Percentiles rank a stretch among this genome's conserved stretches.
Evolutionary conservation across 2,113 vertebrate genomes (phyloP).

Genomic region (Martes martes): DNA sequence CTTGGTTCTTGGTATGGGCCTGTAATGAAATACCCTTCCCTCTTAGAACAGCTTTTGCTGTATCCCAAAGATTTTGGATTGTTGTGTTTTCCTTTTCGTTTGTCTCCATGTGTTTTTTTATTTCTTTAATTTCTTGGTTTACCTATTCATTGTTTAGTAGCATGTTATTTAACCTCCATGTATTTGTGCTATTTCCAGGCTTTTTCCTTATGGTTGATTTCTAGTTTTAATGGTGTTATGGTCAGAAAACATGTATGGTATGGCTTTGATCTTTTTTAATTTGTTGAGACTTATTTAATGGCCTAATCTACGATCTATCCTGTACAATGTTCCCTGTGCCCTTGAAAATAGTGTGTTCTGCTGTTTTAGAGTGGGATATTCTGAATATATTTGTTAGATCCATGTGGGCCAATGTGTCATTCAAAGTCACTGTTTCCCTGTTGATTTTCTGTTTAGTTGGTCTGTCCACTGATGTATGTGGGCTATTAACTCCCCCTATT

Average conservation of each 20-base stretch:
- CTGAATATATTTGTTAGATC: background rate
- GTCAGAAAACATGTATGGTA: background rate
- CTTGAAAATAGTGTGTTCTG: background rate
- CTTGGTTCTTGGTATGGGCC: too few species aligned
- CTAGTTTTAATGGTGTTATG: background rate
- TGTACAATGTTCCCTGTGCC: background rate
- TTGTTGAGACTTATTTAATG: background rate
- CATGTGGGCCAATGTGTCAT: background rate
- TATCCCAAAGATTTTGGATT: background rate
- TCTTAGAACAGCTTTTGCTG: background rate
- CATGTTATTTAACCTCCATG: background rate
- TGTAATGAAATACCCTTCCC: background rate
- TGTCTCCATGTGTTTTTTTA: background rate
- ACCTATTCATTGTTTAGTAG: background rate
- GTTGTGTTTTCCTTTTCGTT: background rate
- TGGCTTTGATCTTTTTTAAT: background rate
- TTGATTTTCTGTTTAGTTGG: background rate
- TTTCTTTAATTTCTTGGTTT: background rate
- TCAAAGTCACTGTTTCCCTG: background rate
- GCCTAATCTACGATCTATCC: background rate
- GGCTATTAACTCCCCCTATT: background rate
- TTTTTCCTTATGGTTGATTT: background rate
- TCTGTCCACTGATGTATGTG: background rate
- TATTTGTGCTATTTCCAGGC: background rate
- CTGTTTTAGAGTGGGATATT: background rate